A percentile compares a stretch with the other conserved stretches of the same genome.
These are phyloP conservation scores for Papilio aristodemus DNA, from an alignment of 1,140 invertebrate species.

Conservation along the genomic window DNA sequence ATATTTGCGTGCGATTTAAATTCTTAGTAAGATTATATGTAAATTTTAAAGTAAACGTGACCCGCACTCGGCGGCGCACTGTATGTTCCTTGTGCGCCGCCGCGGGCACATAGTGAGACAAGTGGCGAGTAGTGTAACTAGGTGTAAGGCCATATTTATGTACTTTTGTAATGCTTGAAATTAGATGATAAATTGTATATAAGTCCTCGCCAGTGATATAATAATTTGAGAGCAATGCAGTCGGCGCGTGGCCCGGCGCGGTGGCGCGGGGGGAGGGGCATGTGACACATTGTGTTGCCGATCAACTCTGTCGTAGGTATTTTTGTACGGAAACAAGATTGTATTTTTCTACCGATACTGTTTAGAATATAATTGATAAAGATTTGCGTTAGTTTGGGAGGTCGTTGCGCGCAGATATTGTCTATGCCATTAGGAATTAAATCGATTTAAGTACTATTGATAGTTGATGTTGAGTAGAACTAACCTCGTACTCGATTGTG, in stretches of 20 bases:
- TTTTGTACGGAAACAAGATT: constrained; percentile 55
- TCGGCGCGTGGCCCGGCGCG: too few species aligned
- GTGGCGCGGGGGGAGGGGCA: too few species aligned
- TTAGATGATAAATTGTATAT: constrained; percentile 1
- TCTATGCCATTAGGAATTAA: too few species aligned
- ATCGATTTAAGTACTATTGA: too few species aligned
- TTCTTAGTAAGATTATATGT: neutral
- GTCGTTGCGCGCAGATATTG: too few species aligned
- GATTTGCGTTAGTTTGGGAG: too few species aligned
- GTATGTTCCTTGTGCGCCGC: too few species aligned
- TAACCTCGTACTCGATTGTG: too few species aligned
- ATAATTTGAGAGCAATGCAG: neutral
- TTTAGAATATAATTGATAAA: too few species aligned
- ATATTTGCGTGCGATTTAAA: neutral
- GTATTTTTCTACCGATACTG: constrained; percentile 53
- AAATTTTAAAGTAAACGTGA: neutral
- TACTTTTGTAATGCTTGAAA: neutral
- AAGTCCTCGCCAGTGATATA: constrained; percentile 23
- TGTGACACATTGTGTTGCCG: too few species aligned
- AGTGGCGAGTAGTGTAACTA: constrained; percentile 9
- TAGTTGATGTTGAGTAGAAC: too few species aligned
- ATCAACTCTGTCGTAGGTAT: constrained; percentile 40
- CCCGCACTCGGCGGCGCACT: neutral
- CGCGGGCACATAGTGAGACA: neutral
- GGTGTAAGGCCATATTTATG: neutral